Evolutionary conservation across 53 echinoderm and acorn worm species (phyloP).

Genomic region (Patiria pectinifera): DNA sequence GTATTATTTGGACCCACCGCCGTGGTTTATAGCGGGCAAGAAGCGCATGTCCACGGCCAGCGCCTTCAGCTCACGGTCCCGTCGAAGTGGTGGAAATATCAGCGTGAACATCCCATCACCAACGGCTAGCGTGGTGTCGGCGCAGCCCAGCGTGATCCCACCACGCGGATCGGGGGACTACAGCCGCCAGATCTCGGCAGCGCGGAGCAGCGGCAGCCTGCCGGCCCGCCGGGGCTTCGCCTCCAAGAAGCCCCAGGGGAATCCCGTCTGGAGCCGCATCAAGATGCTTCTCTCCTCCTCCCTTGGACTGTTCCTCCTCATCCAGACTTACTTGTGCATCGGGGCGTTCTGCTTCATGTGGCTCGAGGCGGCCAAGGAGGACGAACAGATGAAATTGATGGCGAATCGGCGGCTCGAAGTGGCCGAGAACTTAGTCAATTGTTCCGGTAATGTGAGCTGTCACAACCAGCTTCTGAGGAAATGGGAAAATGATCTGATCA

Average conservation of each 20-base stretch:
- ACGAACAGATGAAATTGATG: not conserved
- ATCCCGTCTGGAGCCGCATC: conserved; percentile 54
- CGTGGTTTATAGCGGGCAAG: conserved; percentile 24
- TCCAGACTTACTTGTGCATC: conserved; percentile 72
- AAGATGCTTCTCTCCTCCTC: conserved; percentile 71
- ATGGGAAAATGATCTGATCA: conserved; percentile 29
- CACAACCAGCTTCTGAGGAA: not conserved
- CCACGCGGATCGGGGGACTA: not conserved
- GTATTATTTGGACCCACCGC: conserved; percentile 28
- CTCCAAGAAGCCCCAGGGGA: not conserved
- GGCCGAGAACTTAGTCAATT: not conserved
- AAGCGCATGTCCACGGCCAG: conserved; percentile 47
- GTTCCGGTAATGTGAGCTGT: conserved; percentile 4
- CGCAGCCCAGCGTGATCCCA: not conserved
- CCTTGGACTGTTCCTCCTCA: conserved; percentile 75
- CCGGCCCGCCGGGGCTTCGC: not conserved
- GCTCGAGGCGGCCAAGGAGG: conserved; percentile 62
- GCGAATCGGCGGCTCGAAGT: not conserved
- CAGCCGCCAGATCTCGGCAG: conserved; percentile 12
- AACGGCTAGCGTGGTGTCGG: not conserved
- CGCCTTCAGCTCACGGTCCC: conserved; percentile 24
- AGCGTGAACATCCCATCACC: not conserved
- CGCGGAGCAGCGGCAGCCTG: conserved; percentile 9
- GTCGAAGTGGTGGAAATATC: not conserved
- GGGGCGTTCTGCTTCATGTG: conserved; percentile 77